phyloP scores from a whole-genome alignment of 2,797 vertebrate species.

The Acrossocheilus fasciatus region DNA sequence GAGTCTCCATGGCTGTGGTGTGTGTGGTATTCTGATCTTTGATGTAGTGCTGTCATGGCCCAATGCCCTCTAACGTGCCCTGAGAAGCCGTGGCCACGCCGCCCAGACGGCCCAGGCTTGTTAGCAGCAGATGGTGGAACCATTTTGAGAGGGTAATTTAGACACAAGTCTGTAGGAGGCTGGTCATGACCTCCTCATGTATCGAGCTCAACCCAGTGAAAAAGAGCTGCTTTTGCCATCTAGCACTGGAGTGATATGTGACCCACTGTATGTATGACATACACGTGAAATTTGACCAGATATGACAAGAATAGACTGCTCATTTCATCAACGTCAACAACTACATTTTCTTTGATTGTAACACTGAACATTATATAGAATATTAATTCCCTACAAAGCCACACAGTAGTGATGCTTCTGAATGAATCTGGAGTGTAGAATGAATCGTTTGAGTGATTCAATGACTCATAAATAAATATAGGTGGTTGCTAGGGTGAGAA shows the following conservation, averaged over 20 bases:
- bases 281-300: not conserved
- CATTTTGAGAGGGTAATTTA: constrained; percentile 47
- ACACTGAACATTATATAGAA: not conserved
- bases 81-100: constrained; percentile 76
- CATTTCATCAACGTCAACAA: not conserved
- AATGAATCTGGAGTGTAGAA: not conserved
- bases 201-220: not conserved
- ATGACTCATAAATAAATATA: not conserved
- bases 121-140: constrained; percentile 75
- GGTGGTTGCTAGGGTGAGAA: not conserved
- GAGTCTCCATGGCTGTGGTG: not conserved
- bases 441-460: not conserved
- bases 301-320: not conserved
- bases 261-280: not conserved
- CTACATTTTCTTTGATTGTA: not conserved
- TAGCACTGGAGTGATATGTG: not conserved
- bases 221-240: constrained; percentile 2
- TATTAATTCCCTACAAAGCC: not conserved
- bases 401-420: not conserved
- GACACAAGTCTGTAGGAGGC: constrained; percentile 42
- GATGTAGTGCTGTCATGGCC: constrained; percentile 36
- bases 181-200: constrained; percentile 52
- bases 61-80: constrained; percentile 67
- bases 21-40: constrained; percentile 4
- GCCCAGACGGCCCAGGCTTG: constrained; percentile 69